Evolutionary conservation across 2,888 invertebrate genomes (phyloP).

Genomic region (Leptinotarsa juncta): DNA sequence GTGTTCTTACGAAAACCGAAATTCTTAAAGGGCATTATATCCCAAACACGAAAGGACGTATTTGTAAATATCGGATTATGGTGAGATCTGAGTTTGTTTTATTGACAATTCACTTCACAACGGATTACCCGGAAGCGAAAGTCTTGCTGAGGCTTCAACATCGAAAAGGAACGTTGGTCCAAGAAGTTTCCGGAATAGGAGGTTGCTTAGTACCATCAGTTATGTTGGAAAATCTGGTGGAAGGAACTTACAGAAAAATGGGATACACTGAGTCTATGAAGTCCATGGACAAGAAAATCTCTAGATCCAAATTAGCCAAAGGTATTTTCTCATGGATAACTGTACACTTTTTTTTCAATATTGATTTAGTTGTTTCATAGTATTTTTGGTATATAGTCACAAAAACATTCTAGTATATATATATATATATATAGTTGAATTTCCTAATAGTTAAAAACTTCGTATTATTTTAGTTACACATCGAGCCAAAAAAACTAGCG

Average conservation of each 20-base stretch:
- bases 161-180: constrained; percentile 32
- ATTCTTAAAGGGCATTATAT: constrained; percentile 44
- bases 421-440: too few relatives aligned
- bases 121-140: constrained; percentile 38
- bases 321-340: background rate
- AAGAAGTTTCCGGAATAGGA: constrained; percentile 35
- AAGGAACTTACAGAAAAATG: constrained; percentile 10
- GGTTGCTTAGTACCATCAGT: constrained; percentile 36
- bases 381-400: too few relatives aligned
- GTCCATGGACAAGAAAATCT: background rate
- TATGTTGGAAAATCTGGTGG: constrained; percentile 1
- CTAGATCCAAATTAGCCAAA: background rate
- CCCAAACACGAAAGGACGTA: constrained; percentile 42
- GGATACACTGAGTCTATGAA: background rate
- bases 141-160: constrained; percentile 45
- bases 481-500: background rate
- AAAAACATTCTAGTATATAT: too few relatives aligned
- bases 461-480: background rate
- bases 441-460: too few relatives aligned
- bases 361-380: too few relatives aligned
- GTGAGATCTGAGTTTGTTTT: constrained; percentile 27
- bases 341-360: too few relatives aligned
- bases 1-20: constrained; percentile 15
- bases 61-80: constrained; percentile 39
- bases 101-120: constrained; percentile 42